Percentiles rank a stretch among this genome's conserved stretches.
Conservation (phyloP, 2,888 invertebrate species). For the Schrankia costaestrigalis region DNA sequence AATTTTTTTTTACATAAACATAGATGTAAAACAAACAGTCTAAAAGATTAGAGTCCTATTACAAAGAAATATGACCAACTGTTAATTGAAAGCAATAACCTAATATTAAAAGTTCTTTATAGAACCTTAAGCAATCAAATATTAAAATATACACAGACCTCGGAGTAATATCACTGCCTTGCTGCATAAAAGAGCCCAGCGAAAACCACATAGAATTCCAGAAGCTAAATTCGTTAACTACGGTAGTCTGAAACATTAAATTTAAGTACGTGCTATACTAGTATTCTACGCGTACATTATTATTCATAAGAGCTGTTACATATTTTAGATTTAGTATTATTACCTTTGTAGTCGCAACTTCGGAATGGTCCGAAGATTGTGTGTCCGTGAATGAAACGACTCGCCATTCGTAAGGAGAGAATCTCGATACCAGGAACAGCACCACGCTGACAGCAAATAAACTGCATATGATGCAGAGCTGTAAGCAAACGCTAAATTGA, state of each 20-base stretch:
- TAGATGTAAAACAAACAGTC: too few species aligned
- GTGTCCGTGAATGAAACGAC: constrained; percentile 73
- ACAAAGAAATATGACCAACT: too few species aligned
- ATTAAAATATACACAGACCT: constrained; percentile 82
- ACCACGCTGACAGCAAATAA: constrained; percentile 96
- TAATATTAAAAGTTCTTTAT: too few species aligned
- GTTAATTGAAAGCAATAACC: too few species aligned
- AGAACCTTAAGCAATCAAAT: constrained; percentile 30
- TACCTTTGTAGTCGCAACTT: constrained; percentile 53
- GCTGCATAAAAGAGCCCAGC: constrained; percentile 98
- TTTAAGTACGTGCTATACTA: too few species aligned
- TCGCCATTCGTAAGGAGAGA: constrained; percentile 98
- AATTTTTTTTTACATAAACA: too few species aligned
- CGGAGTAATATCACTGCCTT: constrained; percentile 97
- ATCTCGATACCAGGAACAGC: constrained; percentile 95
- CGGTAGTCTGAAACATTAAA: constrained; percentile 78
- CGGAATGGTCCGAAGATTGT: constrained; percentile 48
- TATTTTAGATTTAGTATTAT: neutral
- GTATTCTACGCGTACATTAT: too few species aligned
- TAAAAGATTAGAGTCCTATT: too few species aligned
- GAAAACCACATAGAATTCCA: constrained; percentile 99
- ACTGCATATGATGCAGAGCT: constrained; percentile 88
- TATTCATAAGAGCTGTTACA: too few species aligned
- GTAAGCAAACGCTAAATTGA: constrained; percentile 26
- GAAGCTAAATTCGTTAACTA: constrained; percentile 96